Evolutionary conservation across 2,888 invertebrate genomes (phyloP), one percentile per base, ranked within the genome.

Genomic region (Meteorus colon): DNA sequence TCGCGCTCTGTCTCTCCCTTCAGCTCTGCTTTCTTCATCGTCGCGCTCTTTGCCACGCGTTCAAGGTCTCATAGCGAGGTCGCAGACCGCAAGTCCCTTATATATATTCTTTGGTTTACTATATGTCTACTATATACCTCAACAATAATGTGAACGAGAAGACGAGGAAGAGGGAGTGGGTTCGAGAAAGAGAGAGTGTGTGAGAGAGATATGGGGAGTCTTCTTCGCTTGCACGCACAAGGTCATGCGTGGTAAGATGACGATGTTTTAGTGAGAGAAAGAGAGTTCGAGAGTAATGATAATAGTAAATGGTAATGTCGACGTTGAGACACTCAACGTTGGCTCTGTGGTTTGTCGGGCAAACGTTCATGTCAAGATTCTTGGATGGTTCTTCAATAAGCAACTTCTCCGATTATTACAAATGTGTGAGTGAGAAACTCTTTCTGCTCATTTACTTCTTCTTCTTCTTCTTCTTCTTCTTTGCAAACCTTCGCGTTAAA

Each of bases 31-130:
- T 51, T 70, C 65, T 69, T 60, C 62, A 16, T 71, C 74, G 62
- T 74, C 68, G 73, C 75, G 27, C 34, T 73, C 76, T 59, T 77
- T 77, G 76, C 76, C 60, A 41, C 79, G 80, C 83, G 84, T 84
- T 85, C 86, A 86, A 86, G 86, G 86, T 83, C 83, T 83, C 19
- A 55, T 78, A 67, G 75, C 86, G 84, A 84, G 84, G 83, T 82
- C 86, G 82, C 83, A 83, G 84, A 85, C 83, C 81, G 75, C 51
- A 59, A 48, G 69, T 68, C 75, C 74, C 71, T 73, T 73, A 73
- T 73, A 74, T 59, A 68, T 65, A 73, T 75, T 73, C 66, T 74
- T 73, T 60, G 31, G 51, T 67, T 72, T 71, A 48, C 55, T 55
- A 19, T 19, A 55, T 55, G 8, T 55, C 37, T 31, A 51, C 60